A percentile compares a stretch with the other conserved stretches of the same genome.
Evolutionary conservation across 2,797 vertebrate species (phyloP).

Genomic region (Ctenopoma multispine): DNA sequence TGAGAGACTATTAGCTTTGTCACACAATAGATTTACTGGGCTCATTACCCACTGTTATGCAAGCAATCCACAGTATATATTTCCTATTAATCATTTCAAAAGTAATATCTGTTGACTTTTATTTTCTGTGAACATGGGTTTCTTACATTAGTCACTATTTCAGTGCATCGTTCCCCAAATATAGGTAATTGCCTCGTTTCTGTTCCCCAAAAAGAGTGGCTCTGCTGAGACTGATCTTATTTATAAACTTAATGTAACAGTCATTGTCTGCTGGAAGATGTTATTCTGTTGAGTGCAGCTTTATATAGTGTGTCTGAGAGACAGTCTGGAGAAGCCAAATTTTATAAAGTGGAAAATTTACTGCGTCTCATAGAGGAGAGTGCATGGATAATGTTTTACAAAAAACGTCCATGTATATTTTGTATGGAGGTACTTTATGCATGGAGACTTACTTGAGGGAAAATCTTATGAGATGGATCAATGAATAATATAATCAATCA

Average conservation of each 20-base stretch:
- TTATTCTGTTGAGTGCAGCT: constrained; percentile 29
- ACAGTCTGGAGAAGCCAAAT: constrained; percentile 11
- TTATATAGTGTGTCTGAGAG: constrained; percentile 29
- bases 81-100: constrained; percentile 72
- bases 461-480: too few species aligned
- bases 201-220: constrained; percentile 33
- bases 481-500: too few species aligned
- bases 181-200: constrained; percentile 51
- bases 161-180: constrained; percentile 43
- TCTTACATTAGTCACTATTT: constrained; percentile 69
- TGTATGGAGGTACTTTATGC: neutral
- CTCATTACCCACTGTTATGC: constrained; percentile 73
- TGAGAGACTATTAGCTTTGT: constrained; percentile 65
- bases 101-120: constrained; percentile 71
- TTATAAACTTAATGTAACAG: constrained; percentile 42
- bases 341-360: constrained; percentile 7
- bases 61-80: constrained; percentile 49
- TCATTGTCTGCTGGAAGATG: constrained; percentile 36
- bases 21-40: constrained; percentile 68
- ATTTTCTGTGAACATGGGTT: constrained; percentile 57
- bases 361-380: neutral
- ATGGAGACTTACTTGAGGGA: too few species aligned
- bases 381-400: constrained; percentile 1
- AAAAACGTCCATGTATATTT: neutral
- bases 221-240: constrained; percentile 39